These are phyloP conservation scores for Thryonomys swinderianus DNA, from an alignment of 2,113 vertebrate species.

Conservation along the genomic window DNA sequence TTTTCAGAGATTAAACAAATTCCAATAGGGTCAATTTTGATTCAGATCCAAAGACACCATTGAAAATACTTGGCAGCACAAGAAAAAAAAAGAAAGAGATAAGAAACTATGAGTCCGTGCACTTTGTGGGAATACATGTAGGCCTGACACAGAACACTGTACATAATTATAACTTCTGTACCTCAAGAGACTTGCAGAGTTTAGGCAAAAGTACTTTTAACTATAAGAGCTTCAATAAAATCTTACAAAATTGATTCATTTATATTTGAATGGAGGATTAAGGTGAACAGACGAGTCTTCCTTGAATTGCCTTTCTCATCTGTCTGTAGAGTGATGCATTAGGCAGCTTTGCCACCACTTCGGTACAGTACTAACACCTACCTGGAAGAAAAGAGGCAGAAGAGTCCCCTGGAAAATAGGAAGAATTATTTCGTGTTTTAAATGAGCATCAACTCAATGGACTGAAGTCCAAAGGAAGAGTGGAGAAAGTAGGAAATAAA, in stretches of 20 bases:
- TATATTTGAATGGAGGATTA: neutral
- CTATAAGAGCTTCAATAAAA: neutral
- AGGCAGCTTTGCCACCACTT: neutral
- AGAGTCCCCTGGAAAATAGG: no score
- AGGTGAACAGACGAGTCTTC: neutral
- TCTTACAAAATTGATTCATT: neutral
- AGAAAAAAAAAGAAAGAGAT: no score
- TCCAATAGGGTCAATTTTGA: neutral
- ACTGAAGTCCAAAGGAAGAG: no score
- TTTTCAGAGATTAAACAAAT: slow-evolving; percentile 35
- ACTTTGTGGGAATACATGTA: neutral
- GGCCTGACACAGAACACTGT: neutral
- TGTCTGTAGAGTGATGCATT: neutral
- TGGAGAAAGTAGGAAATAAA: neutral
- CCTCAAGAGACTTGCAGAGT: neutral
- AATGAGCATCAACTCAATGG: no score
- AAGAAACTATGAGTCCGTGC: neutral
- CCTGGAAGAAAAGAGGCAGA: no score
- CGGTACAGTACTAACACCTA: neutral
- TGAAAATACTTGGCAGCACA: neutral
- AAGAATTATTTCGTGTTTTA: no score
- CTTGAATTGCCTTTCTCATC: neutral
- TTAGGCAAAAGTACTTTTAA: neutral
- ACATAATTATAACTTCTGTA: neutral
- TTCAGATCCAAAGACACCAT: neutral